phyloP scores from a whole-genome alignment of 2,888 invertebrate species.

The Andricus quercusramuli region DNA sequence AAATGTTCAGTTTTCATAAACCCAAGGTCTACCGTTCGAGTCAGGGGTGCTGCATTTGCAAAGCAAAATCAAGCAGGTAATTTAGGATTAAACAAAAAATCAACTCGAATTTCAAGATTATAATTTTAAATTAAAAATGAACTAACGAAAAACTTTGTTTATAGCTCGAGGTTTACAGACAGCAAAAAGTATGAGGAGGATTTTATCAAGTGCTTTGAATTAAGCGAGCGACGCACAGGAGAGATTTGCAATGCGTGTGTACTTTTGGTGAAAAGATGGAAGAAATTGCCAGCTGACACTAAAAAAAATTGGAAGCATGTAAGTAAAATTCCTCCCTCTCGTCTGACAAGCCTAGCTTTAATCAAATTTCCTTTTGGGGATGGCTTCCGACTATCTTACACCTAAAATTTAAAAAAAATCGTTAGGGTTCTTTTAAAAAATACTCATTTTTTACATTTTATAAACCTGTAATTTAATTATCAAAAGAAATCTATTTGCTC shows the following conservation, averaged over 20 bases:
- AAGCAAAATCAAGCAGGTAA: conserved; percentile 91
- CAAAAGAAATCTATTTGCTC: too few relatives aligned
- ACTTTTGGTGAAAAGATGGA: conserved; percentile 89
- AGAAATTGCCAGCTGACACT: conserved; percentile 86
- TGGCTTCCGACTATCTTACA: too few relatives aligned
- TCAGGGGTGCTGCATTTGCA: conserved; percentile 92
- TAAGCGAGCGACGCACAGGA: conserved; percentile 86
- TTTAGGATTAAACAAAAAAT: conserved; percentile 25
- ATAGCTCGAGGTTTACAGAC: conserved; percentile 90
- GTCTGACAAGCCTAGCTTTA: too few relatives aligned
- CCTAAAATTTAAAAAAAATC: too few relatives aligned
- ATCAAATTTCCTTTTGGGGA: too few relatives aligned
- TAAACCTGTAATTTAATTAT: too few relatives aligned
- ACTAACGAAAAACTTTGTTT: conserved; percentile 40
- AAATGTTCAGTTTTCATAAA: conserved; percentile 92
- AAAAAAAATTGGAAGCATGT: conserved; percentile 89
- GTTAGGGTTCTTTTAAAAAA: too few relatives aligned
- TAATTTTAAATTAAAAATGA: not conserved
- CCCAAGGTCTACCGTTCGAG: conserved; percentile 91
- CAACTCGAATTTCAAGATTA: not conserved
- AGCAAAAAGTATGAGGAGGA: conserved; percentile 91
- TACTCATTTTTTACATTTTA: too few relatives aligned
- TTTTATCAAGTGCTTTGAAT: conserved; percentile 88
- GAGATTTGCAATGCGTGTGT: conserved; percentile 95
- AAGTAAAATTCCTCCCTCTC: conserved; percentile 71